phyloP scores from a whole-genome alignment of 2,113 vertebrate genomes.

The Anarrhichthys ocellatus region DNA sequence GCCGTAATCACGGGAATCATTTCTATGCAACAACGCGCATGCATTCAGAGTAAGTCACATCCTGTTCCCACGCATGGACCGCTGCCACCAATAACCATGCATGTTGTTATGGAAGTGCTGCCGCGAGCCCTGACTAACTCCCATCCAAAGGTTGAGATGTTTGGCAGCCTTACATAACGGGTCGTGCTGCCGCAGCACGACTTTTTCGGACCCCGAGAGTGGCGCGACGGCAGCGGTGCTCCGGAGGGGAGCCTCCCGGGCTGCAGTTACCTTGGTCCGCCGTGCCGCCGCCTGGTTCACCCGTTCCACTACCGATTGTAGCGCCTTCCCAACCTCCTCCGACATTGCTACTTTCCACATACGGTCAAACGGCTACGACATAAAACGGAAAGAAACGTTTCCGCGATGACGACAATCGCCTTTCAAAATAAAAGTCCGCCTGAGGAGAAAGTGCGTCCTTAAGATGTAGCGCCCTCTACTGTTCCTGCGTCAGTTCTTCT shows the following conservation, averaged over 20 bases:
- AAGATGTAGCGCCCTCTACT: conserved; percentile 29
- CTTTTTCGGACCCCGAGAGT: neutral
- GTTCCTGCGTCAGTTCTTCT: neutral
- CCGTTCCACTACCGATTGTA: conserved; percentile 83
- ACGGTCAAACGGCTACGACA: conserved; percentile 53
- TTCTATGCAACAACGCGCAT: neutral
- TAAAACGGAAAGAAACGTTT: conserved; percentile 16
- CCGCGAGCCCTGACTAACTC: conserved; percentile 22
- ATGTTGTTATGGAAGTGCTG: conserved; percentile 49
- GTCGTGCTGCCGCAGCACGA: conserved; percentile 26
- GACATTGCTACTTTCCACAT: conserved; percentile 86
- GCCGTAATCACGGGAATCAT: too few relatives aligned
- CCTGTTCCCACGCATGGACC: neutral
- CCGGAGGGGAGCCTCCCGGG: neutral
- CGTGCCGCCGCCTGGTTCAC: conserved; percentile 84
- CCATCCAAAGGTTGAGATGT: conserved; percentile 71
- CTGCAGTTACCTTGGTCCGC: conserved; percentile 79
- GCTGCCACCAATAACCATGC: conserved; percentile 18
- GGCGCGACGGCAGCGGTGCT: neutral
- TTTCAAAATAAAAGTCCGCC: conserved; percentile 60
- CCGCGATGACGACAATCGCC: conserved; percentile 40
- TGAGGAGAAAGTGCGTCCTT: neutral
- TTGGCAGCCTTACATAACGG: conserved; percentile 74
- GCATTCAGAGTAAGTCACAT: neutral
- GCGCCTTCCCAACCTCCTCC: conserved; percentile 84